phyloP scores from a whole-genome alignment of 30 jellyfish, hydroid and myxozoan genomes.

The Pseudorhiza aurosa region DNA sequence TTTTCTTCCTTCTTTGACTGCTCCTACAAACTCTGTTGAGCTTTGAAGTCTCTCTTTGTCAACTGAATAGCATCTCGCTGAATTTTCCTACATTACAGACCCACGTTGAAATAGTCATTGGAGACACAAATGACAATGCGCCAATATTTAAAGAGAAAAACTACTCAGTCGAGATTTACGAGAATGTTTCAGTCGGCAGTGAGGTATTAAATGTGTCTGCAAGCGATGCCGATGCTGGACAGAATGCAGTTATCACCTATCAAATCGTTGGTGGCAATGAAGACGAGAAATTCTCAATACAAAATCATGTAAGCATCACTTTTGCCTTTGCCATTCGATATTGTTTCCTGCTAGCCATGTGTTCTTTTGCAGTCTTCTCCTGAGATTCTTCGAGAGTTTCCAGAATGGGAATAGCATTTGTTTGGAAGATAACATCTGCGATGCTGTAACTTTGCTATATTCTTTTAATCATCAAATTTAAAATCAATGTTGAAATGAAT shows the following conservation, averaged over 20 bases:
- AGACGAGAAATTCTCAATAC: conserved; percentile 15
- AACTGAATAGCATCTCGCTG: not conserved
- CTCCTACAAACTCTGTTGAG: not conserved
- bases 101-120: conserved; percentile 35
- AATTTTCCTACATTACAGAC: conserved; percentile 44
- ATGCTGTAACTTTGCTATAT: no score
- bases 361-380: no score
- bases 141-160: conserved; percentile 62
- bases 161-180: conserved; percentile 33
- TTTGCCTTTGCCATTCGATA: no score
- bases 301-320: conserved; percentile 14
- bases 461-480: no score
- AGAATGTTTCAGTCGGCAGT: not conserved
- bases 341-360: no score
- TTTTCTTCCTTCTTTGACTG: no score
- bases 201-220: conserved; percentile 50
- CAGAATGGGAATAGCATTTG: no score
- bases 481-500: no score
- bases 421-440: no score
- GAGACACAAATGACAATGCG: conserved; percentile 81
- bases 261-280: conserved; percentile 68
- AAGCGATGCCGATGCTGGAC: conserved; percentile 73
- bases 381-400: no score
- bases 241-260: conserved; percentile 52
- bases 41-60: no score